A percentile compares a stretch with the other conserved stretches of the same genome.
These are phyloP conservation scores for Cyrtorhinus lividipennis DNA, from an alignment of 1,140 invertebrate genomes.

Conservation along the genomic window DNA sequence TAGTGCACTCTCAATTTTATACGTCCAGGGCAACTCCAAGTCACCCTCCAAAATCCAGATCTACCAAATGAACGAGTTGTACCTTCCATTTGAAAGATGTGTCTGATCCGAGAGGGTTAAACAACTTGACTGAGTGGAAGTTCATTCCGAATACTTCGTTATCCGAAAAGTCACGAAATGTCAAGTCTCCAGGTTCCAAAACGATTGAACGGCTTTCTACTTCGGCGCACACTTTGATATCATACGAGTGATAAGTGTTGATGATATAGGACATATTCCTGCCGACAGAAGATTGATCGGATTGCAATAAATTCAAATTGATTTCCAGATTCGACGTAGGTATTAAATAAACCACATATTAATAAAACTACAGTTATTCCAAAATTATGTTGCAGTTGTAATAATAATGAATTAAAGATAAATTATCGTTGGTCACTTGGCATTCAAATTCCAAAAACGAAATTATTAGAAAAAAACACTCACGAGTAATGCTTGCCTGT, in stretches of 20 bases:
- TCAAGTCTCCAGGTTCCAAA: constrained; percentile 18
- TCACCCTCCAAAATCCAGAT: neutral
- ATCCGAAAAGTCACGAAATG: neutral
- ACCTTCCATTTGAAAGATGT: constrained; percentile 16
- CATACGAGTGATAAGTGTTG: constrained; percentile 27
- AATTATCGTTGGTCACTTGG: neutral
- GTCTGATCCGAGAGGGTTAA: constrained; percentile 9
- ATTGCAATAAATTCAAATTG: neutral
- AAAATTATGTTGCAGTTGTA: neutral
- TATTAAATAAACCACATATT: neutral
- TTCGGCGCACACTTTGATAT: constrained; percentile 26
- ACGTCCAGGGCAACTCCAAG: too few relatives aligned
- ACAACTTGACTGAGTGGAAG: constrained; percentile 7
- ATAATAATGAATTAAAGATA: neutral
- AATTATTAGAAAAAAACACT: neutral
- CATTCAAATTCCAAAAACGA: neutral
- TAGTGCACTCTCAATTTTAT: too few relatives aligned
- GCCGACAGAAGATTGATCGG: constrained; percentile 4
- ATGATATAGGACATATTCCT: constrained; percentile 26
- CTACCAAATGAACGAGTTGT: neutral
- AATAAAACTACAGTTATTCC: neutral
- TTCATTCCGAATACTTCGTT: constrained; percentile 15
- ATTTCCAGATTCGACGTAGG: neutral
- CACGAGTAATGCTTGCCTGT: neutral
- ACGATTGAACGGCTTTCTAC: constrained; percentile 25